phyloP scores from a whole-genome alignment of 2,797 vertebrate species.

The Syndactyla subalaris region DNA sequence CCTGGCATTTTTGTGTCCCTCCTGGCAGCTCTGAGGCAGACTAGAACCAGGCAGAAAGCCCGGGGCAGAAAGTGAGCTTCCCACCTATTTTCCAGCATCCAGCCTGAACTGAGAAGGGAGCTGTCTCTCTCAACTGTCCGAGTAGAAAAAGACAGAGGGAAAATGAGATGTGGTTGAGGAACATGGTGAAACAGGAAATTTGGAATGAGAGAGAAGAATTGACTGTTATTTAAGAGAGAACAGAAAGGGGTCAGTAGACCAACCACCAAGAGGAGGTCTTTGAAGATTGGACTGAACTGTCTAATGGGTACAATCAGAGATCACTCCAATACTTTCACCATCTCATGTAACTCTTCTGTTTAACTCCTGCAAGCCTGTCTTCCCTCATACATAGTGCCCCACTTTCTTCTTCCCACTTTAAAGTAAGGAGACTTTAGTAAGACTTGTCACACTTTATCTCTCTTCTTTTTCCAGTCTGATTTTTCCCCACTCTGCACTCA shows the following conservation, averaged over 20 bases:
- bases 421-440: not conserved
- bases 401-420: not conserved
- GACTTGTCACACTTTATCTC: not conserved
- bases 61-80: not conserved
- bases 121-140: accelerated
- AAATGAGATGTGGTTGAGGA: not conserved
- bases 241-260: not conserved
- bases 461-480: not conserved
- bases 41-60: not conserved
- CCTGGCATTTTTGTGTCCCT: not conserved
- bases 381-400: not conserved
- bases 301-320: not conserved
- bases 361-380: not conserved
- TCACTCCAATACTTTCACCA: accelerated
- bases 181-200: not conserved
- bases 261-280: not conserved
- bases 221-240: not conserved
- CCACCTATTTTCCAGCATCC: not conserved
- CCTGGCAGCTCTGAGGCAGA: not conserved
- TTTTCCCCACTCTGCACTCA: not conserved
- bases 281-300: not conserved
- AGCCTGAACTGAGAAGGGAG: not conserved
- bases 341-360: not conserved
- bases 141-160: not conserved
- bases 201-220: not conserved